Evolutionary conservation across 1,140 invertebrate species (phyloP), one percentile per base, ranked within the genome.

Genomic region (Papilio polytes): DNA sequence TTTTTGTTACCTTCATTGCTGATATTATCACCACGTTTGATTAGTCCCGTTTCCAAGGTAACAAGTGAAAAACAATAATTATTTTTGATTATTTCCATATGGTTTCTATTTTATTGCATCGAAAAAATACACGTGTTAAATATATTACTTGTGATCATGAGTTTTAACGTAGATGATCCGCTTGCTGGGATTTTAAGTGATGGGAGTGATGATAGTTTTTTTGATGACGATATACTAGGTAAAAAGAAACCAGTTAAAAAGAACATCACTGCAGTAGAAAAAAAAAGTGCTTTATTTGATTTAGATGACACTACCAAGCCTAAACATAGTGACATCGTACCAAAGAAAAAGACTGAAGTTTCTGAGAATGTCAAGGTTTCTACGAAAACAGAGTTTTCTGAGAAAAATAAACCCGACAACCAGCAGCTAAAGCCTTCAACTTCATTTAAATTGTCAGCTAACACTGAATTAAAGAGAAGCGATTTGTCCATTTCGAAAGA

Each of bases 161-260:
- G 89, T 91, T 94, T 95, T 84, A 94, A 94, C 86, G 48, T 94
- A 56, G 94, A 95, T 53, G 95, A 95, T 90, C 95, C 94, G 20
- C 84, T 95, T 82, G 95, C 94, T 26, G 95, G 93, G 81, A 94
- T 95, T 83, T 88, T 95, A 53, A 95, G 95, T 89, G 95, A 95
- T 88, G 94, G 94, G 22, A 95, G 95, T 83, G 93, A 95, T 84
- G 95, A 95, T 81, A 95, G 95, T 86, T 95, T 95, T 81, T 95
- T 95, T 85, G 93, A 95, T 86, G 95, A 95, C 85, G 91, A 95
- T 88, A 91, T 95, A 79, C 82, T 93, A 66, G 94, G 94, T 36
- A 91, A 93, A 83, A 92, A 92, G 80, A 94, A 91, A 80, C 82
- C 91, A 36, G 63, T 80, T 36, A 93, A 94, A 77, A 90, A 89